Base-by-base conservation (phyloP, 2,888 invertebrate genomes). In the Nomada lathburiana region DNA sequence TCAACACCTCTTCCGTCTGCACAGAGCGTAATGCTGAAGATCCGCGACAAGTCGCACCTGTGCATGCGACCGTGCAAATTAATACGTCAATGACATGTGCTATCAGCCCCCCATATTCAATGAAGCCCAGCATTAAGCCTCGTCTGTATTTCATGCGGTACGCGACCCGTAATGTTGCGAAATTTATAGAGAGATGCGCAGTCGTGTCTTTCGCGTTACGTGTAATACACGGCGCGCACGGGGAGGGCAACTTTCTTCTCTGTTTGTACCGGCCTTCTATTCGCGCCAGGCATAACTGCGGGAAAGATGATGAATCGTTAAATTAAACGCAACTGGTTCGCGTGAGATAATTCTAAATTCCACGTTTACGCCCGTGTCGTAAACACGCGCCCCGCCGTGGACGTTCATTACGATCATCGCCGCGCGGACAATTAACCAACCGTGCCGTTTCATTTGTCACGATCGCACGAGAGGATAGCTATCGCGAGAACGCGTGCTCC, bases 361-460 rank as follows among this genome's bases (percentile, higher is more conserved):
- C 57, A n/a, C 23, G 44, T 2, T 20, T 26, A 36, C 47, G 20
- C 29, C 0, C 7, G 2, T 36, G 11, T 11, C 16, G 73, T 50
- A 63, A 76, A 63, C 53, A 50, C 47, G 36, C 23, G 47, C n/a
- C 55, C 36, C 42, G 63, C 50, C 36, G 76, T 50, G 63, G 57
- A 42, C 50, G 76, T 85, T 85, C 87, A 73, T 87, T 78, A 76
- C 78, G 87, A 83, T 85, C 81, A 76, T 65, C 64, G 53, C 53
- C 67, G 73, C 50, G 16, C 47, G 70, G 75, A 81, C 84, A 88
- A 88, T 87, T 80, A 87, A 87, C 88, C 76, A 67, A 18, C 75
- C 52, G 65, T 68, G 55, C 68, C 57, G 73, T 77, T 73, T 73
- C 79, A 86, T 86, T 88, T 80, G 76, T 88, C 82, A 82, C 80